Evolutionary conservation across 2,113 vertebrate genomes (phyloP).

Genomic region (Henicopernis longicauda): DNA sequence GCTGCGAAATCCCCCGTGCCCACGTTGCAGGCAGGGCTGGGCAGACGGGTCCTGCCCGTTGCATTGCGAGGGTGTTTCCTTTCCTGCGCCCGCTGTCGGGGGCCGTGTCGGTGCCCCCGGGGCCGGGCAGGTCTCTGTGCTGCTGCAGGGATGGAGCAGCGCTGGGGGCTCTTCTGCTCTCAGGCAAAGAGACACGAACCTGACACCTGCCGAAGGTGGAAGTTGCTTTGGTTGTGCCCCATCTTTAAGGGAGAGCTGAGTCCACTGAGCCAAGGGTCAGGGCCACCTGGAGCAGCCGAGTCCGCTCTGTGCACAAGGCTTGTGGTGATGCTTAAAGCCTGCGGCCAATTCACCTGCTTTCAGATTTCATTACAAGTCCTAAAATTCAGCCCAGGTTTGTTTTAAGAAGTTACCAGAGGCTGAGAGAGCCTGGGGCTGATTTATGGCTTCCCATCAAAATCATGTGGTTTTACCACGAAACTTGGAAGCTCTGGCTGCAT

Average conservation of each 20-base stretch:
- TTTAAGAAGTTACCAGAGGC: conserved; percentile 14
- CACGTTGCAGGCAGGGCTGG: neutral
- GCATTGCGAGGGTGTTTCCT: neutral
- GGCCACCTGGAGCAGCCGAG: rapidly evolving
- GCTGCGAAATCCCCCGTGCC: neutral
- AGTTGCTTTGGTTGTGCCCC: neutral
- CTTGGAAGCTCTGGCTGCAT: conserved; percentile 48
- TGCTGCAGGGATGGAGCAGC: neutral
- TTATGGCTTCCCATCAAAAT: conserved; percentile 59
- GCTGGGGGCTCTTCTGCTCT: neutral
- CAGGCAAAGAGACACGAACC: neutral
- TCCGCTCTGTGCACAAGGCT: rapidly evolving
- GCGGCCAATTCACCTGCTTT: conserved; percentile 23
- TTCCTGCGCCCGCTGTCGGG: rapidly evolving
- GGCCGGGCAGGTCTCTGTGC: neutral
- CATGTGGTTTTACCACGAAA: conserved; percentile 26
- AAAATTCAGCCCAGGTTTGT: conserved; percentile 52
- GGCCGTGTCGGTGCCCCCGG: neutral
- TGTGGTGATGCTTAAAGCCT: neutral
- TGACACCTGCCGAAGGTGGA: neutral
- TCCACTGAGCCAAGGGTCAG: neutral
- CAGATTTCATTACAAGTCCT: conserved; percentile 14
- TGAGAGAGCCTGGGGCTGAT: conserved; percentile 46
- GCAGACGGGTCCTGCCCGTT: neutral
- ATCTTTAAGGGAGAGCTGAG: neutral